A percentile compares a stretch with the other conserved stretches of the same genome.
Conservation (phyloP, 2,888 invertebrate species). For the Melangyna quadrimaculata region DNA sequence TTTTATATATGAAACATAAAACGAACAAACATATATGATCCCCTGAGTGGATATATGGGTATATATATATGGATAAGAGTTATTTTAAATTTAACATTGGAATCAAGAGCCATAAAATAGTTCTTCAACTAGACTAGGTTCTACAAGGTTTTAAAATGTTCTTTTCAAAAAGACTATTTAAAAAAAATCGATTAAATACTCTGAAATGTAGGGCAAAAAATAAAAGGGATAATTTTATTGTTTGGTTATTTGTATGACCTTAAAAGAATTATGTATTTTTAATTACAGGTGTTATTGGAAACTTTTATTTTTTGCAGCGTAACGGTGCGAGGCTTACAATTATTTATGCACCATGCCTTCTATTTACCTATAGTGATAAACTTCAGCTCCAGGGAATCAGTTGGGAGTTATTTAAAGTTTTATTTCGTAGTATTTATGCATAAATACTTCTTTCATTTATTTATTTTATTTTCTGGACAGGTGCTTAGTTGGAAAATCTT, state of each 20-base stretch:
- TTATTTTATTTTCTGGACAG: too few relatives aligned
- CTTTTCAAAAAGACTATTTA: background rate
- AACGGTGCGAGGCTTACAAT: background rate
- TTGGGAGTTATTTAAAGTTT: too few relatives aligned
- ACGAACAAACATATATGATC: background rate
- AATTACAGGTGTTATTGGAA: background rate
- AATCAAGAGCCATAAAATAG: conserved; percentile 19
- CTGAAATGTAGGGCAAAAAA: background rate
- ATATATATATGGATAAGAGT: background rate
- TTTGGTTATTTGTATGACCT: background rate
- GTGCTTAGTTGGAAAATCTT: too few relatives aligned
- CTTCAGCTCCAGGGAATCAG: too few relatives aligned
- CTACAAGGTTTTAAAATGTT: background rate
- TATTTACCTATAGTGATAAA: too few relatives aligned
- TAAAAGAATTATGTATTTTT: background rate
- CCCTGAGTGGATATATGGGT: background rate
- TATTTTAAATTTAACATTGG: conserved; percentile 27
- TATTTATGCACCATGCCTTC: background rate
- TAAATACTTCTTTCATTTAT: too few relatives aligned
- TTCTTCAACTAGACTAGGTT: background rate
- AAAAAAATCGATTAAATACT: background rate
- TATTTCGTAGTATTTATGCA: too few relatives aligned
- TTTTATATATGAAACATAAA: background rate
- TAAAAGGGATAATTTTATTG: background rate
- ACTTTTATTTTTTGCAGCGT: background rate